These are phyloP conservation scores for Poecilia latipinna DNA, from an alignment of 2,113 vertebrate species.

Conservation along the genomic window DNA sequence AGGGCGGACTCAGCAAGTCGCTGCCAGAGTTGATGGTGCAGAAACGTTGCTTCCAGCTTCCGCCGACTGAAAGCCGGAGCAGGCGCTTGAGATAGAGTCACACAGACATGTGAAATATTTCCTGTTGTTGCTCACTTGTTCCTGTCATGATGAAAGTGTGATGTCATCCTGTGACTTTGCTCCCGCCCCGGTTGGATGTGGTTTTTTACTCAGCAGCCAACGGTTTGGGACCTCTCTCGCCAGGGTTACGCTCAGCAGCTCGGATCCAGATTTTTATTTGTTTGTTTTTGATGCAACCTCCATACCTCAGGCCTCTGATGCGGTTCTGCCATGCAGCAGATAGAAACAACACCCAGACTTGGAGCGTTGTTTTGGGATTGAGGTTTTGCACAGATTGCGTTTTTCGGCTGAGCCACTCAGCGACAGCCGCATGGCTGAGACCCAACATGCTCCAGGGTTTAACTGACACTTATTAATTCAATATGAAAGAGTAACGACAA, in stretches of 20 bases:
- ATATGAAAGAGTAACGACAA: too few relatives aligned
- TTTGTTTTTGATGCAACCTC: too few relatives aligned
- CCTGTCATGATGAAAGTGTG: slow-evolving; percentile 64
- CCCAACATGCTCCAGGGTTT: background rate
- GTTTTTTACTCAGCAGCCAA: background rate
- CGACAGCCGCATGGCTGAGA: background rate
- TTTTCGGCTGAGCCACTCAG: background rate
- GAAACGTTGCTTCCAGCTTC: background rate
- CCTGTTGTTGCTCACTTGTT: slow-evolving; percentile 76
- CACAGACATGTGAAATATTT: slow-evolving; percentile 62
- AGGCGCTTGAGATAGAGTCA: background rate
- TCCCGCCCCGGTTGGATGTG: slow-evolving; percentile 1
- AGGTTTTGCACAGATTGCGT: background rate
- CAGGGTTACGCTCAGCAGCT: background rate
- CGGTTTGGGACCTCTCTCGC: background rate
- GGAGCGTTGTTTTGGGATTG: too few relatives aligned
- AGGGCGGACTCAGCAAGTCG: too few relatives aligned
- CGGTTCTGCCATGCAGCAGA: background rate
- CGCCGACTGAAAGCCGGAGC: background rate
- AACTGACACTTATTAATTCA: too few relatives aligned
- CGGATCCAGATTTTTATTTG: background rate
- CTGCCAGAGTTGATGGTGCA: background rate
- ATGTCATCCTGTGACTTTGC: slow-evolving; percentile 51
- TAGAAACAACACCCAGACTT: background rate
- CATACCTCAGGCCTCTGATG: too few relatives aligned